phyloP scores from a whole-genome alignment of 2,797 vertebrate genomes.

The Sparidentex hasta region DNA sequence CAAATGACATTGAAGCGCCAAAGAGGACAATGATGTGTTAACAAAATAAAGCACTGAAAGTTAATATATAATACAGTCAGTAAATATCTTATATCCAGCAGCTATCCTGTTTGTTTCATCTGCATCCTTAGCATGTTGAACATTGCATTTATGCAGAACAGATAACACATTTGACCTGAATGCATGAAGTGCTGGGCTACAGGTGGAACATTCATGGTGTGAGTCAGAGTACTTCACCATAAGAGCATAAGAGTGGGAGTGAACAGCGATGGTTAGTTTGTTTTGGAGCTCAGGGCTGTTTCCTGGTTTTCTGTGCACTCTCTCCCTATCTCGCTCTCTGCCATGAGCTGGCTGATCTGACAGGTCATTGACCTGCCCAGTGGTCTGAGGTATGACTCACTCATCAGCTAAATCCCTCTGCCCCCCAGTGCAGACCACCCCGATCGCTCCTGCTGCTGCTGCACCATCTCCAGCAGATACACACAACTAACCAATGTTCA shows the following conservation, averaged over 20 bases:
- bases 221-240: conserved; percentile 64
- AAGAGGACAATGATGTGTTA: neutral
- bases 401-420: conserved; percentile 41
- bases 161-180: conserved; percentile 27
- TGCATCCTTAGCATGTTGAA: neutral
- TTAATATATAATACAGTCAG: neutral
- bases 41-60: neutral
- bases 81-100: neutral
- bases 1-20: neutral
- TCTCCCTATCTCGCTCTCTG: neutral
- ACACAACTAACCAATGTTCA: conserved; percentile 4
- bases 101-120: conserved; percentile 2
- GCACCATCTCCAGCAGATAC: conserved; percentile 18
- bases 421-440: conserved; percentile 34
- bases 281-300: conserved; percentile 63
- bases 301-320: conserved; percentile 59
- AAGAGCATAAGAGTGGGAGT: conserved; percentile 60
- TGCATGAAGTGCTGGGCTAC: conserved; percentile 36
- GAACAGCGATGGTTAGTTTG: conserved; percentile 52
- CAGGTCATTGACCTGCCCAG: conserved; percentile 72
- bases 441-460: neutral
- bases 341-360: conserved; percentile 47
- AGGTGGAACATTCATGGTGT: conserved; percentile 60
- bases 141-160: conserved; percentile 22
- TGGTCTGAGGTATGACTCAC: conserved; percentile 72